Evolutionary conservation across 2,888 invertebrate genomes (phyloP).

Genomic region (Didymodactylos carnosus): DNA sequence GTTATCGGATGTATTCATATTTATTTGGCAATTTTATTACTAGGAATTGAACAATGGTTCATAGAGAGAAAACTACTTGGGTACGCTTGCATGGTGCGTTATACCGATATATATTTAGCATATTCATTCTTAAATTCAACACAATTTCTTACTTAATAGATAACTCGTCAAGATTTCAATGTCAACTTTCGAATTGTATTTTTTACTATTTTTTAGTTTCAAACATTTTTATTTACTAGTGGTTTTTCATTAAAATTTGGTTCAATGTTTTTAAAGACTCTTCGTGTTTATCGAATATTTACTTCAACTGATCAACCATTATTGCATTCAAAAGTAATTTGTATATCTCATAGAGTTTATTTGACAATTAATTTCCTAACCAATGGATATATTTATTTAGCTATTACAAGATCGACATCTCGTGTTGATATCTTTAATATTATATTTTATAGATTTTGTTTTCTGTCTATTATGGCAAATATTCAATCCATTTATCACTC

Average conservation of each 20-base stretch:
- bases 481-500: too few relatives aligned
- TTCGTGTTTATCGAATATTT: slow-evolving; percentile 12
- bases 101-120: background rate
- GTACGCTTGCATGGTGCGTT: background rate
- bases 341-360: too few relatives aligned
- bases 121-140: too few relatives aligned
- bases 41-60: slow-evolving; percentile 8
- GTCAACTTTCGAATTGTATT: too few relatives aligned
- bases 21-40: background rate
- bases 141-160: too few relatives aligned
- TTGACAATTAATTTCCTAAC: too few relatives aligned
- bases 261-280: slow-evolving; percentile 11
- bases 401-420: background rate
- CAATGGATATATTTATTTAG: background rate
- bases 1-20: background rate
- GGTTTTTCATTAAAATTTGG: slow-evolving; percentile 11
- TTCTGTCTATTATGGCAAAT: background rate
- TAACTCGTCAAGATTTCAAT: too few relatives aligned
- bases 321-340: background rate
- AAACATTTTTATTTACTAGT: background rate
- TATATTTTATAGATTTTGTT: background rate
- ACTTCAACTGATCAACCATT: background rate
- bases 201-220: background rate
- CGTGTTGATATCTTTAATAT: background rate
- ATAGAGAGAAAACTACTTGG: background rate